Evolutionary conservation across 2,113 vertebrate species (phyloP).

Genomic region (Zapornia atra): DNA sequence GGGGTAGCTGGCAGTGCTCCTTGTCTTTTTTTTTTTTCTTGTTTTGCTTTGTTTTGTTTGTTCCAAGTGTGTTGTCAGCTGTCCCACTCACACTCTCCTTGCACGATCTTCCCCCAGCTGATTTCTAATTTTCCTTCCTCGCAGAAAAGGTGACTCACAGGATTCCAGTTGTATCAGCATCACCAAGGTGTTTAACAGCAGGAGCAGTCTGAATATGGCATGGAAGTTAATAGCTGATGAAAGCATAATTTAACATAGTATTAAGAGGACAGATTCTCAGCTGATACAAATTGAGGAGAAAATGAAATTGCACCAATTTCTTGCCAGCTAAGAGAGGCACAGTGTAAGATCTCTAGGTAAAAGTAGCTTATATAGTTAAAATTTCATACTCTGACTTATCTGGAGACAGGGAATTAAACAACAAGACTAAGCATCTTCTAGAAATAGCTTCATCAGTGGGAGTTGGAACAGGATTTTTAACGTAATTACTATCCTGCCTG

Average conservation of each 20-base stretch:
- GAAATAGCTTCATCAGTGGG: conserved; percentile 56
- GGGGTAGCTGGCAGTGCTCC: neutral
- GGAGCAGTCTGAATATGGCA: neutral
- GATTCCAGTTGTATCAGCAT: neutral
- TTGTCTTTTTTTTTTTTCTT: neutral
- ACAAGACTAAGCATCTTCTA: conserved; percentile 39
- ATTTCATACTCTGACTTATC: conserved; percentile 18
- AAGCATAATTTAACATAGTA: neutral
- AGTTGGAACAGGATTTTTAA: conserved; percentile 23
- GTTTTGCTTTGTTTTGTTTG: neutral
- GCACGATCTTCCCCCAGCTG: neutral
- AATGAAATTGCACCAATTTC: neutral
- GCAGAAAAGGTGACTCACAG: neutral
- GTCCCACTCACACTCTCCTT: neutral
- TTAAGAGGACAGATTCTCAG: neutral
- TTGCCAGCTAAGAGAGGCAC: neutral
- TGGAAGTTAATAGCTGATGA: conserved; percentile 5
- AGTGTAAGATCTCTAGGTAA: neutral
- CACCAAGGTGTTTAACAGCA: conserved; percentile 9
- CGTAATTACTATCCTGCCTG: conserved; percentile 28
- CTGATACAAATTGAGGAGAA: neutral
- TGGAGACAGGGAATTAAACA: conserved; percentile 30
- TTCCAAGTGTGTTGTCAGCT: neutral
- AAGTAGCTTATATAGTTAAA: conserved; percentile 2
- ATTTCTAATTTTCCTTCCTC: neutral